phyloP scores from a whole-genome alignment of 2,113 vertebrate species.

The Callipepla californica region DNA sequence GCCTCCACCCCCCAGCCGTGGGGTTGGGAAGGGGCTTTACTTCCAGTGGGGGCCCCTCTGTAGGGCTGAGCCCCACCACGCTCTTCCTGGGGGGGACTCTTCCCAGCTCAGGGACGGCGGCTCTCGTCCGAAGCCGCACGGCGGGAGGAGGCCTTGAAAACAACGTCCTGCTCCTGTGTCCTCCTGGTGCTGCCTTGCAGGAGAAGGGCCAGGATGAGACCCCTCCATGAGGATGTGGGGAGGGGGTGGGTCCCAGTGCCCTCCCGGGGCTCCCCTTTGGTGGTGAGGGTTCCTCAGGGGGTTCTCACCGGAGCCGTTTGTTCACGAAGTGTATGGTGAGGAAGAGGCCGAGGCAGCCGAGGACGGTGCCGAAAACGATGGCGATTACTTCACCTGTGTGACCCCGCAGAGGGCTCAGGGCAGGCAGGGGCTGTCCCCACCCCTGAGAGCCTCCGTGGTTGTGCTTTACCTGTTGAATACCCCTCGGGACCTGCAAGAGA shows the following conservation, averaged over 20 bases:
- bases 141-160: slow-evolving; percentile 61
- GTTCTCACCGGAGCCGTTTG: slow-evolving; percentile 68
- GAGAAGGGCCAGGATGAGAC: not conserved
- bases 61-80: not conserved
- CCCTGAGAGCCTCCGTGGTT: rapidly evolving
- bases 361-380: slow-evolving; percentile 59
- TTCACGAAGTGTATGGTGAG: slow-evolving; percentile 39
- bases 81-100: not conserved
- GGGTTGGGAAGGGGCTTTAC: not conserved
- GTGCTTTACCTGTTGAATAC: slow-evolving; percentile 18
- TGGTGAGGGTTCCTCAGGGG: not conserved
- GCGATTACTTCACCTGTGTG: slow-evolving; percentile 69
- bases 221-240: rapidly evolving
- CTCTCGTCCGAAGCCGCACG: not conserved
- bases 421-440: rapidly evolving
- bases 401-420: not conserved
- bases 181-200: not conserved
- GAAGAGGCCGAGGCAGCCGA: slow-evolving; percentile 55
- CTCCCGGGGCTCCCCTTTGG: not conserved
- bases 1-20: too few relatives aligned
- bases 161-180: slow-evolving; percentile 24
- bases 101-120: rapidly evolving
- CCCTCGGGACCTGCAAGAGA: not conserved
- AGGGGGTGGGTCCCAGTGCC: not conserved
- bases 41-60: not conserved